Evolutionary conservation across 92 coral and sea anemone genomes (phyloP), one percentile per base, ranked within the genome.

Genomic region (Porites cylindrica): DNA sequence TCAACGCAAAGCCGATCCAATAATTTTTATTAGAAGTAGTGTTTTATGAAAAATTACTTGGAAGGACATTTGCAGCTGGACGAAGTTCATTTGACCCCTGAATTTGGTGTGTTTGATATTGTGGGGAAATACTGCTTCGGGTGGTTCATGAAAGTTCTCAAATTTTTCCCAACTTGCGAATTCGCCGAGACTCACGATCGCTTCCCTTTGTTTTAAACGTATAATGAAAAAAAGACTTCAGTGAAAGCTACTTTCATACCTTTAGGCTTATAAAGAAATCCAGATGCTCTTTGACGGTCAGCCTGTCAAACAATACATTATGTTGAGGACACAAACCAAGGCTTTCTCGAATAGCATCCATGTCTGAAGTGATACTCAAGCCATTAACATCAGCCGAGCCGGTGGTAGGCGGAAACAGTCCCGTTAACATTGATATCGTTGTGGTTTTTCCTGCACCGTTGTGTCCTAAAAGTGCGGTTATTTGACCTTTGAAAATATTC

Each of bases 241-340:
- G 19, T 56, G 1, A 1, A 7, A 75, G 47, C 21, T 75, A 4
- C 19, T 75, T 53, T 47, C 78, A 20, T 72, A 96, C 98, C 98
- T 96, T 96, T 8, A 96, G 61, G 83, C 91, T 96, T 38, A 94
- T 85, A 79, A 94, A 96, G 82, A 96, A 94, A 56, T 91, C 91
- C 90, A 96, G 87, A 76, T 96, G 99, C 70, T 96, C 99, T 67
- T 91, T 87, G 20, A 96, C 99, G 18, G 99, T 94, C 24, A 96
- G 88, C 66, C 96, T 88, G 86, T 96, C 99, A 93, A 94, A 96
- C 52, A 96, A 90, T 20, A 93, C 99, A 80, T 96, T 96, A 59
- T 96, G 99, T 51, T 96, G 99, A 1, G 98, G 98, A 53, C 98
- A 96, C 43, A 94, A 96, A n/a, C 99, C 98, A 51, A 96, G 90